Base-by-base conservation (phyloP, 2,113 vertebrate genomes). In the Helogale parvula region DNA sequence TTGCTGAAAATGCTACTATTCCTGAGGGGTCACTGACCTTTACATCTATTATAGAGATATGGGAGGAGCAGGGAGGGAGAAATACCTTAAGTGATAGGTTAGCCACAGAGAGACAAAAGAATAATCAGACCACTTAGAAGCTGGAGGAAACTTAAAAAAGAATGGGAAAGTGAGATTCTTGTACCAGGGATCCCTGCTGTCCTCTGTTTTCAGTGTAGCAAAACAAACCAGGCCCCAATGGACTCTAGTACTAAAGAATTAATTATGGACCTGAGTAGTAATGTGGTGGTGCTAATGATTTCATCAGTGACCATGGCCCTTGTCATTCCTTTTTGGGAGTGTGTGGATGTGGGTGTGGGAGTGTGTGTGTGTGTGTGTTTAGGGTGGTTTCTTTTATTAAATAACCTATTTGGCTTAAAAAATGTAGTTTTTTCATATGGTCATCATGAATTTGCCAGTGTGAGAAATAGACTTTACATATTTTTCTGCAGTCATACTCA, bases 161-260 rank as follows among this genome's bases (percentile, higher is more conserved):
- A 85, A 52, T 54, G 50, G 82, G 92, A 68, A 83, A 88, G 87
- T 92, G 76, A 97, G 96, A 87, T 96, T 93, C 92, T 87, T 8
- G 0, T 95, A 96, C 87, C 13, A 93, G 57, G 96, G 90, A 93
- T 98, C 85, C 97, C 89, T 82, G 97, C 98, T 98, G 93, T 77
- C 79, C 76, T 87, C 90, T 97, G 21, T 97, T 90, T 97, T 97
- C 97, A 96, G 17, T 68, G 93, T 94, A 85, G 97, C 96, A 98
- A 97, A 98, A 91, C 91, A 98, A 98, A 82, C 87, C 92, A 93
- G 96, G 94, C 89, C 98, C 98, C 98, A 94, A 88, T 97, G 97
- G 98, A 96, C 83, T 97, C 88, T 93, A 95, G 97, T 96, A 85
- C 91, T 88, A 90, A 98, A 97, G 82, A 97, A 93, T 93, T 97